These are phyloP conservation scores for Oreohelix idahoensis DNA, from an alignment of 1,140 invertebrate species.

Conservation along the genomic window DNA sequence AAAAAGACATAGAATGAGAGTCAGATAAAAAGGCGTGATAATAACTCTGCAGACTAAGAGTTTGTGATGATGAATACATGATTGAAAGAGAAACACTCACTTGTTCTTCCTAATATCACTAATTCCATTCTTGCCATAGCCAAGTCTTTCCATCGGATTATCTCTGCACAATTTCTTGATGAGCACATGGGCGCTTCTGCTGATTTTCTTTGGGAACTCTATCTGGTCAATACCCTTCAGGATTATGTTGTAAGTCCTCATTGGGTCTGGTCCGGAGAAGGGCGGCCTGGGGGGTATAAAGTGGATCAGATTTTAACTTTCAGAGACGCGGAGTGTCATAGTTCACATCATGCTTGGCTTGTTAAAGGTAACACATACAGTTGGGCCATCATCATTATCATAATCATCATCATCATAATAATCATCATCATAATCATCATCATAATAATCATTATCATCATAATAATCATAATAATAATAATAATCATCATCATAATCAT, in stretches of 20 bases:
- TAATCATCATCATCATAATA: no score
- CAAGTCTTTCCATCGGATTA: conserved; percentile 70
- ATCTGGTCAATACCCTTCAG: conserved; percentile 97
- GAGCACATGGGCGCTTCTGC: conserved; percentile 68
- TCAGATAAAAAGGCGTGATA: no score
- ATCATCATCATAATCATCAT: no score
- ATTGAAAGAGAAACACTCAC: conserved; percentile 45
- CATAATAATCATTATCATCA: no score
- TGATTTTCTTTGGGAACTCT: conserved; percentile 72
- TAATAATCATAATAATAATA: no score
- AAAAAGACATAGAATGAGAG: no score
- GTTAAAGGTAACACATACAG: no score
- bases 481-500: no score
- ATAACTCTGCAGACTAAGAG: not conserved
- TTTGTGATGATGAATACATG: not conserved
- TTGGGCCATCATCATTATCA: no score
- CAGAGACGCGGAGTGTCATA: no score
- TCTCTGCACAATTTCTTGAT: conserved; percentile 74
- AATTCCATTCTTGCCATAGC: conserved; percentile 71
- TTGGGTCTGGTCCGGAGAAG: conserved; percentile 95
- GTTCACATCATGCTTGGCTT: no score
- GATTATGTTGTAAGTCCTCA: conserved; percentile 99
- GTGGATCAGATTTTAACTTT: no score
- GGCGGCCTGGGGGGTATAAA: conserved; percentile 81
- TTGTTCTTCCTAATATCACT: conserved; percentile 73